Percentiles rank a stretch among this genome's conserved stretches.
These are phyloP conservation scores for Hemicentrotus pulcherrimus DNA, from an alignment of 35 echinoderm and acorn worm species.

Conservation along the genomic window DNA sequence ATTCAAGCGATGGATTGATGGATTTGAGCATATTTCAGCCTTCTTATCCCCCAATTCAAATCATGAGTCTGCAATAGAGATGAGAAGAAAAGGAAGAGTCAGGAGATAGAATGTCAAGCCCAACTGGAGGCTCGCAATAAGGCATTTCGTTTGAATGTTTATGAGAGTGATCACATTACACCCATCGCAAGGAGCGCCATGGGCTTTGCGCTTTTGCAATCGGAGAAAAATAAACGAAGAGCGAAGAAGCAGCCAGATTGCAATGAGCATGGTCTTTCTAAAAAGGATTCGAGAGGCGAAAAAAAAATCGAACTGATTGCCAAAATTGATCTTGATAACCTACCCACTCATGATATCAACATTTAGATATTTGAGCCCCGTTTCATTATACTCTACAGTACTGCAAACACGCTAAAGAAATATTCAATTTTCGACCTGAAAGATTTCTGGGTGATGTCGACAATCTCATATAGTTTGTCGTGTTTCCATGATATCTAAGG, in stretches of 20 bases:
- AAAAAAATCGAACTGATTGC: not conserved
- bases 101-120: not conserved
- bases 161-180: not conserved
- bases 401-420: too few species aligned
- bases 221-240: not conserved
- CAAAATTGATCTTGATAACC: not conserved
- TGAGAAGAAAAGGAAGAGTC: not conserved
- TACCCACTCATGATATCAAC: not conserved
- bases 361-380: not conserved
- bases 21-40: not conserved
- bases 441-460: too few species aligned
- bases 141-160: slow-evolving; percentile 3
- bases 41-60: not conserved
- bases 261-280: not conserved
- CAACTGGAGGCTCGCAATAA: not conserved
- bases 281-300: not conserved
- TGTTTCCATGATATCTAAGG: too few species aligned
- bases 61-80: not conserved
- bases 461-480: too few species aligned
- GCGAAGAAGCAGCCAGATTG: not conserved
- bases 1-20: not conserved
- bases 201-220: slow-evolving; percentile 8
- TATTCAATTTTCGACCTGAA: too few species aligned
- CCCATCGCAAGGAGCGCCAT: not conserved
- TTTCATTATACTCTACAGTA: too few species aligned